Conservation (phyloP, 2,888 invertebrate genomes). For the Agrilus mali region DNA sequence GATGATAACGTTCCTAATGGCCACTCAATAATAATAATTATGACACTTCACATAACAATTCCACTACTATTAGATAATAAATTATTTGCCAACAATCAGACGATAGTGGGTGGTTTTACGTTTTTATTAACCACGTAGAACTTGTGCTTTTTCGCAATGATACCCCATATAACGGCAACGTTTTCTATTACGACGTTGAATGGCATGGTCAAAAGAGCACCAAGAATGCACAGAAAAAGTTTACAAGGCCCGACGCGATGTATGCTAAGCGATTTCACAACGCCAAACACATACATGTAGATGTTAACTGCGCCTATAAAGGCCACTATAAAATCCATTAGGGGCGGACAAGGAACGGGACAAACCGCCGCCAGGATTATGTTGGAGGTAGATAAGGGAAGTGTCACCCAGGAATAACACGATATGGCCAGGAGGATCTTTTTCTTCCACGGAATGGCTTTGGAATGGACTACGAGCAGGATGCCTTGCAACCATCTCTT, state of each 20-base stretch:
- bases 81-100: constrained; percentile 28
- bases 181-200: constrained; percentile 91
- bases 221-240: constrained; percentile 68
- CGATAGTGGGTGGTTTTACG: constrained; percentile 54
- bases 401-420: constrained; percentile 91
- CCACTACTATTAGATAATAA: neutral
- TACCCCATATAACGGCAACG: constrained; percentile 87
- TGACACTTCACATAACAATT: too few species aligned
- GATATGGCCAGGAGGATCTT: constrained; percentile 76
- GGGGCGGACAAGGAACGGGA: constrained; percentile 75
- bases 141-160: constrained; percentile 88
- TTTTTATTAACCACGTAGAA: constrained; percentile 96
- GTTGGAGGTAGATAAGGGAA: constrained; percentile 87
- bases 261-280: constrained; percentile 88
- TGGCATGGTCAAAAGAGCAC: constrained; percentile 83
- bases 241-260: constrained; percentile 72
- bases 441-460: constrained; percentile 63
- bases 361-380: constrained; percentile 71
- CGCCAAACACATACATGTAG: constrained; percentile 97
- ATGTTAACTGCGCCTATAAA: constrained; percentile 89
- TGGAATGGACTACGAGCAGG: constrained; percentile 76
- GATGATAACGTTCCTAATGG: too few species aligned
- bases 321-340: constrained; percentile 76
- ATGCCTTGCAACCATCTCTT: constrained; percentile 95
- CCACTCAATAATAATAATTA: too few species aligned